These are phyloP conservation scores for Erebia epiphron DNA, from an alignment of 2,888 invertebrate species.

Conservation along the genomic window DNA sequence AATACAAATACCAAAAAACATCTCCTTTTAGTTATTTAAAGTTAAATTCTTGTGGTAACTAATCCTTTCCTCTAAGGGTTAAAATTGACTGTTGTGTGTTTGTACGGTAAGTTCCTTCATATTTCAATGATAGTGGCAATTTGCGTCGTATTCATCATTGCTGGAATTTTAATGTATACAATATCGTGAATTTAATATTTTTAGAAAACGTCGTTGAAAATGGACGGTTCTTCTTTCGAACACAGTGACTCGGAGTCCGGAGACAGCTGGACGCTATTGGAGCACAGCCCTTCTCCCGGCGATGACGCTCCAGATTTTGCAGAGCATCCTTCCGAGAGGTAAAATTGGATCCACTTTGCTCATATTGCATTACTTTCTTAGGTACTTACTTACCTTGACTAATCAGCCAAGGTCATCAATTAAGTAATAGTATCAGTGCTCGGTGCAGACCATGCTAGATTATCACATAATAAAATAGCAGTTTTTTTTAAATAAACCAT, in stretches of 20 bases:
- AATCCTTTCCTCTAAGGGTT: constrained; percentile 9
- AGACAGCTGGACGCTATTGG: constrained; percentile 78
- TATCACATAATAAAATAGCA: neutral
- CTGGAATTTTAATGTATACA: neutral
- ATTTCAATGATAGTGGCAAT: constrained; percentile 8
- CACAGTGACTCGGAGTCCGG: constrained; percentile 81
- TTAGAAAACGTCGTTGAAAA: constrained; percentile 42
- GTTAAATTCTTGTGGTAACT: constrained; percentile 54
- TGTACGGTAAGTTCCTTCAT: constrained; percentile 28
- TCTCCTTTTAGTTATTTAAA: constrained; percentile 51
- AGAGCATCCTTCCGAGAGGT: constrained; percentile 56
- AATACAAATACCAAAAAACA: constrained; percentile 56
- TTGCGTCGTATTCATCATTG: constrained; percentile 27
- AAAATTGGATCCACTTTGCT: constrained; percentile 6
- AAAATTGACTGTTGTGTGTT: constrained; percentile 40
- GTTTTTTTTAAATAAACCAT: neutral
- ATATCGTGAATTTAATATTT: constrained; percentile 20
- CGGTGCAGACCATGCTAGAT: neutral
- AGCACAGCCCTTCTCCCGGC: constrained; percentile 54
- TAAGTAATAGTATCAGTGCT: neutral
- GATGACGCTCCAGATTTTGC: constrained; percentile 57
- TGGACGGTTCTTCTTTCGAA: constrained; percentile 67
- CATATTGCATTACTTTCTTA: neutral
- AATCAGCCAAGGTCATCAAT: neutral
- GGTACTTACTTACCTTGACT: neutral